A percentile compares a stretch with the other conserved stretches of the same genome.
Evolutionary conservation across 2,888 invertebrate genomes (phyloP).

Genomic region (Dryococelus australis): DNA sequence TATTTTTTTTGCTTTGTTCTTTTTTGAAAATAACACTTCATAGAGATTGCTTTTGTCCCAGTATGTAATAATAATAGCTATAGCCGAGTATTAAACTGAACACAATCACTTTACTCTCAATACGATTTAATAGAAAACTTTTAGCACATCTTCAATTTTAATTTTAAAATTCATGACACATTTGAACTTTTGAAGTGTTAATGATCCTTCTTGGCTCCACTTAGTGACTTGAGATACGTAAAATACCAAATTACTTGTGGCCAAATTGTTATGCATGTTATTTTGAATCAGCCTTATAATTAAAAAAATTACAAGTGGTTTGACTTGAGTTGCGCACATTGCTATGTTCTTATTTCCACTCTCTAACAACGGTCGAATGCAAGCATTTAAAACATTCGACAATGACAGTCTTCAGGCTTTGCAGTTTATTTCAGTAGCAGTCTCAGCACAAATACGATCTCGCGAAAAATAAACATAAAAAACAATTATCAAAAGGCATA

Average conservation of each 20-base stretch:
- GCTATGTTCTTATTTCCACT: neutral
- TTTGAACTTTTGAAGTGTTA: neutral
- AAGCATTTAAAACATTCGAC: neutral
- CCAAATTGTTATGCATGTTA: slow-evolving; percentile 22
- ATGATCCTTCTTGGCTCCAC: slow-evolving; percentile 19
- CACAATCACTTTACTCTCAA: slow-evolving; percentile 35
- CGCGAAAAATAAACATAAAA: slow-evolving; percentile 23
- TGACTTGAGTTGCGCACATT: slow-evolving; percentile 8
- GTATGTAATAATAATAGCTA: slow-evolving; percentile 18
- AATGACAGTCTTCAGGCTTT: slow-evolving; percentile 11
- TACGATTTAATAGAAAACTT: slow-evolving; percentile 24
- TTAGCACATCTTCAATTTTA: slow-evolving; percentile 22
- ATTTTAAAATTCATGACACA: slow-evolving; percentile 27
- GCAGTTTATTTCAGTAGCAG: neutral
- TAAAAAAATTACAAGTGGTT: slow-evolving; percentile 1
- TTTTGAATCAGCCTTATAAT: slow-evolving; percentile 24
- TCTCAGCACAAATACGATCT: slow-evolving; percentile 25
- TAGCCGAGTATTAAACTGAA: slow-evolving; percentile 37
- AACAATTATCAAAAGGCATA: slow-evolving; percentile 7
- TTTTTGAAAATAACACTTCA: slow-evolving; percentile 13
- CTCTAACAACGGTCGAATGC: neutral
- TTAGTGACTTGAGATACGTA: slow-evolving; percentile 12
- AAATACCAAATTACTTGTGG: slow-evolving; percentile 21
- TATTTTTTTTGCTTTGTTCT: slow-evolving; percentile 7
- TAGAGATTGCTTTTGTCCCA: slow-evolving; percentile 23